Evolutionary conservation across 2,888 invertebrate genomes (phyloP).

Genomic region (Rhimphoctona megacephalus): DNA sequence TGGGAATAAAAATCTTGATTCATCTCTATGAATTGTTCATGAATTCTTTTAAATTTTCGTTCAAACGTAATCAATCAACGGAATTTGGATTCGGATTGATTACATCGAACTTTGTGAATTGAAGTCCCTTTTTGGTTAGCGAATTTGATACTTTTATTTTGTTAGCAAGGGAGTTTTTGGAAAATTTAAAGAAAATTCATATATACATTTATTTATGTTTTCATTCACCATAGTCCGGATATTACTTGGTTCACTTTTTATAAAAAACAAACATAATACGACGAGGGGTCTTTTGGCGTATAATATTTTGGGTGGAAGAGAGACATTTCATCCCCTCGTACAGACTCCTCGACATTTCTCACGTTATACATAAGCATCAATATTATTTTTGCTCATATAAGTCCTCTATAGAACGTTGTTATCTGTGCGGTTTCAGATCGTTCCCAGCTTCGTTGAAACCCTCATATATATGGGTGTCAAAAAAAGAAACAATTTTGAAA

Average conservation of each 20-base stretch:
- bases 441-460: conserved; percentile 23
- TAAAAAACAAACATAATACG: conserved; percentile 57
- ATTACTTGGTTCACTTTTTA: conserved; percentile 60
- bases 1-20: too few relatives aligned
- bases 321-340: conserved; percentile 24
- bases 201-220: not conserved
- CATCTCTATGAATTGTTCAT: too few relatives aligned
- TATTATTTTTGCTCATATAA: conserved; percentile 56
- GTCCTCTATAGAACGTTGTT: conserved; percentile 38
- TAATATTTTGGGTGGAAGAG: conserved; percentile 29
- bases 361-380: conserved; percentile 36
- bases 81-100: too few relatives aligned
- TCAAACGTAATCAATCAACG: too few relatives aligned
- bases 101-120: too few relatives aligned
- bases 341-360: conserved; percentile 23
- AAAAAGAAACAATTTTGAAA: conserved; percentile 24
- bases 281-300: conserved; percentile 37
- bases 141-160: not conserved
- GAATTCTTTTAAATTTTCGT: too few relatives aligned
- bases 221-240: conserved; percentile 30
- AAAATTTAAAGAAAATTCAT: not conserved
- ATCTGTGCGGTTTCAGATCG: conserved; percentile 63
- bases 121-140: too few relatives aligned
- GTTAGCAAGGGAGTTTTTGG: not conserved
- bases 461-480: not conserved